Evolutionary conservation across 53 echinoderm and acorn worm species (phyloP), one percentile per base, ranked within the genome.

Genomic region (Hippasteria phrygiana): DNA sequence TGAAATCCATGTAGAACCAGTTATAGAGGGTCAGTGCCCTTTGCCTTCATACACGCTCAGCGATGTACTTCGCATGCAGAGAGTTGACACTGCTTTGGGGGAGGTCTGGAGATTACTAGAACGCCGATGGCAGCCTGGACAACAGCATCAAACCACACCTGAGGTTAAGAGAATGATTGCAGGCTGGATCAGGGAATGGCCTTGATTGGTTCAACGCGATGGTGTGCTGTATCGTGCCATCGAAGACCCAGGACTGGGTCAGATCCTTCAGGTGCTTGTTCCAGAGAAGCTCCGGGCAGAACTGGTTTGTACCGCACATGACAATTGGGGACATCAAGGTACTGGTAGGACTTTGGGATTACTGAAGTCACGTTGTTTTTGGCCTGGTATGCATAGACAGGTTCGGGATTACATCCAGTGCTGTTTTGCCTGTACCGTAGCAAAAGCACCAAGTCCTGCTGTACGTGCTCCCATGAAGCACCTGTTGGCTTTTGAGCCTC

Each of bases 271-370:
- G 47, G 45, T 87, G 26, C 50, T 91, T 10, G 53, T 87, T 24
- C 91, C 91, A 28, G 40, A 31, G 3, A 41, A 27, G 33, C 45
- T 91, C 3, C 31, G 64, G 1, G 28, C 32, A 8, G 41, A 55
- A 5, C n/a, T 91, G 22, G 14, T 91, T 1, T 5, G 38, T 20
- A 56, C 63, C 18, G 73, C 75, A n/a, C 91, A 91, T 62, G 75
- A 91, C 41, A 50, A 91, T 28, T 91, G 91, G 87, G 87, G 91
- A 7, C 91, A 91, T 65, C 86, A 91, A 37, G 91, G 91, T 4
- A 39, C 77, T 14, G 66, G 31, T 3, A 43, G 91, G 33, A 91
- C 91, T 6, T 43, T 88, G 37, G 74, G 41, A 43, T 36, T 91
- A 10, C 33, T 91, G 59, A 77, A 72, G 38, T 38, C 8, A n/a